phyloP scores from a whole-genome alignment of 1,140 invertebrate species.

The Dreissena polymorpha region DNA sequence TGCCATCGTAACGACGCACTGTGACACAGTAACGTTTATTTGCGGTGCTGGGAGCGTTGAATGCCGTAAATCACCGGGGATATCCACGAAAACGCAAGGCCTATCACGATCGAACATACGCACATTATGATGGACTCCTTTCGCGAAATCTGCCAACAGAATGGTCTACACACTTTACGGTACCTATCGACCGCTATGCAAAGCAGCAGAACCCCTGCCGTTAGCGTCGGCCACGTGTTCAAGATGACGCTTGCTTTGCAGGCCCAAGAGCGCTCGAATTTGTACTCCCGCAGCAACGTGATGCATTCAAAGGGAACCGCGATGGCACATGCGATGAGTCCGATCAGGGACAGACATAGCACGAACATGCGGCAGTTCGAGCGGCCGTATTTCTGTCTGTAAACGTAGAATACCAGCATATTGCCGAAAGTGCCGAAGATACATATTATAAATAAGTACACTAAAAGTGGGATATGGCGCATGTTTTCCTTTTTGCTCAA shows the following conservation, averaged over 20 bases:
- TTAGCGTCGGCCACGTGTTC: no score
- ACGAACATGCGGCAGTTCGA: no score
- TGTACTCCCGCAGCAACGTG: conserved; percentile 6
- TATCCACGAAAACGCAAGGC: conserved; percentile 28
- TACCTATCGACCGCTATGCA: no score
- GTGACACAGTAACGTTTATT: conserved; percentile 4
- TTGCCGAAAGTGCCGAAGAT: conserved; percentile 43
- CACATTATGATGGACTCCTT: conserved; percentile 36
- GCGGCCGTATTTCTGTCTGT: conserved; percentile 23
- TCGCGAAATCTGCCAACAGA: no score
- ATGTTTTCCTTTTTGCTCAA: no score
- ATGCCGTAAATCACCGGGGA: conserved; percentile 22
- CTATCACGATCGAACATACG: background rate
- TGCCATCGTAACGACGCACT: conserved; percentile 11
- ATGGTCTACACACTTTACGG: no score
- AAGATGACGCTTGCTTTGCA: no score
- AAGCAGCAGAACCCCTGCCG: no score
- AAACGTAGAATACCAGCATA: conserved; percentile 47
- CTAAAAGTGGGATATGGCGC: no score
- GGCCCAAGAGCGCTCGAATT: background rate
- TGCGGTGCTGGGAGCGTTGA: background rate
- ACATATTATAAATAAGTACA: no score
- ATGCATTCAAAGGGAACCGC: conserved; percentile 30
- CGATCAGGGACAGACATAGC: no score
- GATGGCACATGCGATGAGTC: no score